Base-by-base conservation (phyloP, 1,140 invertebrate species). In the Ceratina japonica region DNA sequence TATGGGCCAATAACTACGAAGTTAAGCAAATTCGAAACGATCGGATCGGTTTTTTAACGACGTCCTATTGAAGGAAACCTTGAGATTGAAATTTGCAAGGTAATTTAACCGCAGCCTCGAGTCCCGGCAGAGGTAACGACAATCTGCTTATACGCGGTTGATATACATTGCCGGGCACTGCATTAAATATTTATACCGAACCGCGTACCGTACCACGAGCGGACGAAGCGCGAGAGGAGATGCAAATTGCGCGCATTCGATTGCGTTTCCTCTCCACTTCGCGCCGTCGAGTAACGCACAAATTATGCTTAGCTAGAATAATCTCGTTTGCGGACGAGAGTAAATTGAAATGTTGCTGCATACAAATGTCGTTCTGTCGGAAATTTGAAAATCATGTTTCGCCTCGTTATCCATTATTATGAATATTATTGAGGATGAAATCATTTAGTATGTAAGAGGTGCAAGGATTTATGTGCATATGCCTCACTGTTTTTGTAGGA, bases 151-250 rank as follows among this genome's bases (percentile, higher is more conserved):
- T 56, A 22, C 52, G 31, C 18, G 20, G n/a, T 64, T 24, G 72
- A 75, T 65, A 64, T 18, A 8, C 37, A 27, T 56, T 31, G 63
- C 58, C 37, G 68, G 59, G 13, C 16, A 52, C 2, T 37, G 12
- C 31, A 59, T 66, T 59, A 75, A 56, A 58, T 75, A 66, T 75
- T 75, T 75, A 75, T 69, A 69, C 5, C 56, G 31, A 44, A 20
- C 8, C 15, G 52, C 18, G 69, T 18, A 22, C 13, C 31, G 61
- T 20, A 56, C 54, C 15, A 16, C 13, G 10, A n/a, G 12, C 27
- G 22, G 52, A 66, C 63, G 58, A 27, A 2, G 51, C 20, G 51
- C 31, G 16, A 49, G 31, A 49, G n/a, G 22, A 75, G 52, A 66
- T 75, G 73, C 22, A 75, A 75, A 75, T 75, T 58, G 27, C 51